phyloP scores from a whole-genome alignment of 1,140 invertebrate species.

The Habropoda laboriosa region DNA sequence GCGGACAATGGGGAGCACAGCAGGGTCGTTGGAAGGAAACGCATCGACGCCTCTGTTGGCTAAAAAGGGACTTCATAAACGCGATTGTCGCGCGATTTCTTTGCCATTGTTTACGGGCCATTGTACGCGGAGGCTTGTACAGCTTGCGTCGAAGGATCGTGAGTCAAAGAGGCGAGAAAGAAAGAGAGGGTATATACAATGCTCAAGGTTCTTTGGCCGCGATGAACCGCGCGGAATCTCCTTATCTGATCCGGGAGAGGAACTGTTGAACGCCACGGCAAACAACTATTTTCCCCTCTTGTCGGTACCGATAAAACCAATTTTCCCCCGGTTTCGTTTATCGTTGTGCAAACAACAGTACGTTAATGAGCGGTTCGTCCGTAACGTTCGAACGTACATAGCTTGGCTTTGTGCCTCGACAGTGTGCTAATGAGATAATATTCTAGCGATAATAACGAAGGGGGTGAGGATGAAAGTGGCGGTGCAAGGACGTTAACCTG shows the following conservation, averaged over 20 bases:
- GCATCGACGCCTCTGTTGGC: not conserved
- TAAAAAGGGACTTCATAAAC: not conserved
- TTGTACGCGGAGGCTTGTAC: conserved; percentile 43
- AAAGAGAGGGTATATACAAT: not conserved
- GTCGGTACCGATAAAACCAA: not conserved
- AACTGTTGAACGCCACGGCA: not conserved
- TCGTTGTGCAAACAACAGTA: not conserved
- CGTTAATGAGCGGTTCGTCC: not conserved
- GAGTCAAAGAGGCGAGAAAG: conserved; percentile 15
- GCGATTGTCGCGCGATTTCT: conserved; percentile 32
- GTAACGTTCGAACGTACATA: too few relatives aligned
- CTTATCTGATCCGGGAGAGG: not conserved
- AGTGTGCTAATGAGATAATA: conserved; percentile 31
- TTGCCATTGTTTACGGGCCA: conserved; percentile 59
- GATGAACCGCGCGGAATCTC: not conserved
- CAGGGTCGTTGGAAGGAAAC: not conserved
- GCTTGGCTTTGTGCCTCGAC: not conserved
- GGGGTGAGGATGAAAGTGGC: conserved; percentile 33
- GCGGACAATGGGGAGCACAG: conserved; percentile 5
- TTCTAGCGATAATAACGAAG: conserved; percentile 41
- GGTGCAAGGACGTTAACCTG: conserved; percentile 30
- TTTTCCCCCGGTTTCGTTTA: not conserved
- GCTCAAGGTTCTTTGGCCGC: conserved; percentile 13
- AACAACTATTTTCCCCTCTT: not conserved
- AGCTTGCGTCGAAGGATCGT: conserved; percentile 26